phyloP scores from a whole-genome alignment of 2,888 invertebrate genomes.

The Philonicus albiceps region DNA sequence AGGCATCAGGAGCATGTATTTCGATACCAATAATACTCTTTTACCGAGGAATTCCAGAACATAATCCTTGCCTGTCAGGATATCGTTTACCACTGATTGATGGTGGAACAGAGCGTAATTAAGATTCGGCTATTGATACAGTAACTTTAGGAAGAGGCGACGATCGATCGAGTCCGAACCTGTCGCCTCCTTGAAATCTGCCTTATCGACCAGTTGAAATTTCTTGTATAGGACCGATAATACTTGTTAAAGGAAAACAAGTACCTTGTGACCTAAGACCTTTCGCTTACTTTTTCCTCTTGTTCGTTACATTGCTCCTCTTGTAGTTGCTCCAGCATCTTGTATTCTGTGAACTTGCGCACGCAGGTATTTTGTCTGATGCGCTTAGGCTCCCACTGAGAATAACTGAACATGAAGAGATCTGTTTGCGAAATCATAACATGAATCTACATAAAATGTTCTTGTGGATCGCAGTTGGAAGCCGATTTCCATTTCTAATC shows the following conservation, averaged over 20 bases:
- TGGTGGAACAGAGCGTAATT: constrained; percentile 33
- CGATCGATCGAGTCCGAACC: neutral
- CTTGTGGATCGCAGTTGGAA: constrained; percentile 51
- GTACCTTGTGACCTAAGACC: constrained; percentile 39
- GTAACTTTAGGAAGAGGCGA: neutral
- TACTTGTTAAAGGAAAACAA: neutral
- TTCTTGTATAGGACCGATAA: constrained; percentile 19
- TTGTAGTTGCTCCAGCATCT: constrained; percentile 16
- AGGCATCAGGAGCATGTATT: constrained; percentile 14
- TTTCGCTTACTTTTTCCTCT: neutral
- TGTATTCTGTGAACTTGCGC: constrained; percentile 14
- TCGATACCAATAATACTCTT: constrained; percentile 31
- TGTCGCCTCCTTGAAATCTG: neutral
- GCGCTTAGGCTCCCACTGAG: constrained; percentile 49
- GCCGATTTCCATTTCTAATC: constrained; percentile 49
- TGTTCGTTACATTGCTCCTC: constrained; percentile 7
- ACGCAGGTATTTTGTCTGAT: constrained; percentile 35
- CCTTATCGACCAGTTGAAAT: constrained; percentile 27
- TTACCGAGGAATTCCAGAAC: constrained; percentile 18
- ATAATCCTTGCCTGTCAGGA: constrained; percentile 30
- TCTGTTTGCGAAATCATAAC: constrained; percentile 54
- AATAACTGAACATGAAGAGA: constrained; percentile 52
- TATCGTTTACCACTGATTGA: constrained; percentile 43
- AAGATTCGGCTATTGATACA: constrained; percentile 40
- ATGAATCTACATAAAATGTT: constrained; percentile 51